Base-by-base conservation (phyloP, 2,888 invertebrate species). In the Serripes groenlandicus region DNA sequence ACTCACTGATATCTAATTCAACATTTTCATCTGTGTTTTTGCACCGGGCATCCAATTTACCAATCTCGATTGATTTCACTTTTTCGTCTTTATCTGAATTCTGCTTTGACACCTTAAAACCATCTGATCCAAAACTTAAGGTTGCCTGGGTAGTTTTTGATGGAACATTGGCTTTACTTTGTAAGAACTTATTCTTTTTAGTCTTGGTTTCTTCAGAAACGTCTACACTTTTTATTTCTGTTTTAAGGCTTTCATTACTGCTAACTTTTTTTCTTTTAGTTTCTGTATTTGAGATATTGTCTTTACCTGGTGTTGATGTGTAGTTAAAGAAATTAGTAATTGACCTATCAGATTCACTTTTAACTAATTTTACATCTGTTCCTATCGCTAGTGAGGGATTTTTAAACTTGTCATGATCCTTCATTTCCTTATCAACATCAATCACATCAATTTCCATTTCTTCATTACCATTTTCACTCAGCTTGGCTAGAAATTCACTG, bases 81-180 rank as follows among this genome's bases (percentile, higher is more conserved):
- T 74, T 62, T 23, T 62, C 68, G 68, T 60, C 56, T 5, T 7
- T 21, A 35, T 56, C 23, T 23, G 52, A 7, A 35, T 42, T 54
- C 37, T 80, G 68, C 75, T 85, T 88, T 37, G 81, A 62, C 70
- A 87, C 79, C 34, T 75, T 81, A 11, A 87, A 72, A 49, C 87
- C 85, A 70, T 81, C 42, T 74, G 85, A 84, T 30, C 83, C 83
- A 81, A 90, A 90, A 66, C 85, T 78, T 1, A 90, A 74, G 26
- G 88, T 90, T 26, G 89, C 81, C 66, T 89, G 89, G 5, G 86
- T 85, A 72, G 78, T 85, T 28, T 70, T 75, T 42, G 56, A 54
- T 23, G 32, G 18, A 2, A 37, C 35, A 35, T 49, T 56, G 42
- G 32, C 52, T 37, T 71, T 73, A 30, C 64, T 80, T 78, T 64